Evolutionary conservation across 2,113 vertebrate genomes (phyloP).

Genomic region (Actenoides hombroni): DNA sequence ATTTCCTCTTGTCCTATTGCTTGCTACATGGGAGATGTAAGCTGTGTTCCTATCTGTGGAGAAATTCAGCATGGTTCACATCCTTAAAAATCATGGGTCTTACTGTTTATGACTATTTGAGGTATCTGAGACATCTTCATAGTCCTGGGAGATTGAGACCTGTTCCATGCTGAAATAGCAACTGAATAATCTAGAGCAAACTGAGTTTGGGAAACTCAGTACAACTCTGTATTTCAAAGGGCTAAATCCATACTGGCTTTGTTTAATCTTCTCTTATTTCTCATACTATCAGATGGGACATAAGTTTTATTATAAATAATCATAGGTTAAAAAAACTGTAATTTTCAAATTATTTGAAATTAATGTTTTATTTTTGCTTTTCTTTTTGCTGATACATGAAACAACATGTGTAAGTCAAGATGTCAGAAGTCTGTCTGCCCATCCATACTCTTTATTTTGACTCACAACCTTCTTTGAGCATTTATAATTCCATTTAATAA

Average conservation of each 20-base stretch:
- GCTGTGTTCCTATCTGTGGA: not conserved
- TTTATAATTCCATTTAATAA: not conserved
- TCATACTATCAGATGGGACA: not conserved
- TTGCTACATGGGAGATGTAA: not conserved
- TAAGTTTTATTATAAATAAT: not conserved
- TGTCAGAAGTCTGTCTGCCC: not conserved
- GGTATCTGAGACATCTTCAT: not conserved
- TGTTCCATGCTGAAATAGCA: not conserved
- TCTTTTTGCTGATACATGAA: not conserved
- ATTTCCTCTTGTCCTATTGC: too few relatives aligned
- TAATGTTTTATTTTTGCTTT: not conserved
- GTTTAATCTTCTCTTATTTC: not conserved
- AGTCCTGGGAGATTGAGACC: not conserved
- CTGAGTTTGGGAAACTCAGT: not conserved
- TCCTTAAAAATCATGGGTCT: not conserved
- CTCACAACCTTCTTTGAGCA: not conserved
- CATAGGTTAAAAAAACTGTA: not conserved
- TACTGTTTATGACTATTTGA: not conserved
- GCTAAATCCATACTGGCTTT: not conserved
- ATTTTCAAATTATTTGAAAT: not conserved
- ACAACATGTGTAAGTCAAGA: not conserved
- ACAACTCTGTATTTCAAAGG: not conserved
- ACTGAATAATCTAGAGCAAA: not conserved
- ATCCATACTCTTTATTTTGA: not conserved
- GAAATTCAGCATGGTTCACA: not conserved